Evolutionary conservation across 1,140 invertebrate species (phyloP).

Genomic region (Drosophila burlai): DNA sequence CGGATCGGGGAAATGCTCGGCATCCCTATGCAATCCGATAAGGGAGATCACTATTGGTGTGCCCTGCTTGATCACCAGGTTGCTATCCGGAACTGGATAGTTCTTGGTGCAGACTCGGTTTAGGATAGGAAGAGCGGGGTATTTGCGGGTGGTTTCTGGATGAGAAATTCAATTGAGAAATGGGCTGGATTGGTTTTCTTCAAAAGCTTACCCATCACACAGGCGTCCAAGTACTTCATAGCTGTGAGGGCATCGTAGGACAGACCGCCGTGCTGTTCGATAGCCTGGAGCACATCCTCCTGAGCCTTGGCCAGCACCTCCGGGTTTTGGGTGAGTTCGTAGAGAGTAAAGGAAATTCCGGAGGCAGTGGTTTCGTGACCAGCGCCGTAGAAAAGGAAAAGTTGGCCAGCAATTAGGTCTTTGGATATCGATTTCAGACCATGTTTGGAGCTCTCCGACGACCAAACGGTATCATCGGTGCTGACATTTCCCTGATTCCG

Average conservation of each 20-base stretch:
- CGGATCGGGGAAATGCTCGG: conserved; percentile 88
- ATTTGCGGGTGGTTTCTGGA: conserved; percentile 87
- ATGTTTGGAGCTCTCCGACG: conserved; percentile 47
- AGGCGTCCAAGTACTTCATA: conserved; percentile 87
- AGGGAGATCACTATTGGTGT: conserved; percentile 85
- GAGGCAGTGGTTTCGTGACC: conserved; percentile 90
- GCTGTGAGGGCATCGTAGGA: conserved; percentile 87
- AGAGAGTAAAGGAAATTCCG: conserved; percentile 87
- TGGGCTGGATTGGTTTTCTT: neutral
- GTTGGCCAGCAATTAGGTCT: conserved; percentile 87
- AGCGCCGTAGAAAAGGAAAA: conserved; percentile 89
- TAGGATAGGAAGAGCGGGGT: conserved; percentile 87
- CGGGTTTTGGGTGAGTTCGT: conserved; percentile 86
- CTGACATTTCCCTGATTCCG: conserved; percentile 84
- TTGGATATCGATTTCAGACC: conserved; percentile 80
- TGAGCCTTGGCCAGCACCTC: conserved; percentile 61
- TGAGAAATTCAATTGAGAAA: neutral
- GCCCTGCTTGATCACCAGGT: conserved; percentile 85
- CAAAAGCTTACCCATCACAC: conserved; percentile 78
- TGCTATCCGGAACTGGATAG: conserved; percentile 82
- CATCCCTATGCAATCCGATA: conserved; percentile 86
- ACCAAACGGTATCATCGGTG: conserved; percentile 62
- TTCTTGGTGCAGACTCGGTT: conserved; percentile 84
- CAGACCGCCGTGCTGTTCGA: conserved; percentile 84
- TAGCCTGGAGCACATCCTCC: conserved; percentile 86